Base-by-base conservation (phyloP, 2,113 vertebrate genomes). In the Notarius lentiginosus region DNA sequence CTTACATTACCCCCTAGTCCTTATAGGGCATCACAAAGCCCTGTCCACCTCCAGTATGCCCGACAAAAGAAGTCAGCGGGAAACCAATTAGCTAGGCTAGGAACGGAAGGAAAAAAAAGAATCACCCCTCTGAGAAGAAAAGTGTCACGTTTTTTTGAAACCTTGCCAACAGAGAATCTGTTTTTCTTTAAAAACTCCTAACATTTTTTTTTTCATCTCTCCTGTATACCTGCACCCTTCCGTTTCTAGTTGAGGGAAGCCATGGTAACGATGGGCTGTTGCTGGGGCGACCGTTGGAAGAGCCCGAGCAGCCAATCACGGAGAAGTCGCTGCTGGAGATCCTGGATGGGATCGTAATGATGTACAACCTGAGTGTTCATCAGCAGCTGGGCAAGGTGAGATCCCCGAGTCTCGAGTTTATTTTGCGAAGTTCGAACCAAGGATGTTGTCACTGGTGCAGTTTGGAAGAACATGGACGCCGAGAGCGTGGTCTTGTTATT, bases 291-390 rank as follows among this genome's bases (percentile, higher is more conserved):
- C 98, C 97, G 4, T 89, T 95, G 0, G 97, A 98, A 89, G 97
- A 99, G 87, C 95, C 96, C 0, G 96, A 99, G 24, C 96, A 97
- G 90, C 96, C 95, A 55, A 96, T 99, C 86, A 95, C 97, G 0
- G 97, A 99, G 91, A 99, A 98, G 93, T 99, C 98, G 0, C 94
- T 99, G 84, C 91, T 99, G 93, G 98, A 99, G 92, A 94, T 99
- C 30, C 92, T 98, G 30, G 98, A 99, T 15, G 98, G 98, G 0
- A 95, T 97, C 41, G 92, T 99, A 93, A 99, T 99, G 97, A 99
- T 99, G 97, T 99, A 99, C 91, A 99, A 97, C 90, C 95, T 99
- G 90, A 99, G 98, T 4, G 98, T 99, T 4, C 98, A 99, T 91
- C 98, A 99, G 94, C 98, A 99, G 92, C 96, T 99, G 89, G 98